phyloP scores from a whole-genome alignment of 2,113 vertebrate species.

The Argyrosomus japonicus region DNA sequence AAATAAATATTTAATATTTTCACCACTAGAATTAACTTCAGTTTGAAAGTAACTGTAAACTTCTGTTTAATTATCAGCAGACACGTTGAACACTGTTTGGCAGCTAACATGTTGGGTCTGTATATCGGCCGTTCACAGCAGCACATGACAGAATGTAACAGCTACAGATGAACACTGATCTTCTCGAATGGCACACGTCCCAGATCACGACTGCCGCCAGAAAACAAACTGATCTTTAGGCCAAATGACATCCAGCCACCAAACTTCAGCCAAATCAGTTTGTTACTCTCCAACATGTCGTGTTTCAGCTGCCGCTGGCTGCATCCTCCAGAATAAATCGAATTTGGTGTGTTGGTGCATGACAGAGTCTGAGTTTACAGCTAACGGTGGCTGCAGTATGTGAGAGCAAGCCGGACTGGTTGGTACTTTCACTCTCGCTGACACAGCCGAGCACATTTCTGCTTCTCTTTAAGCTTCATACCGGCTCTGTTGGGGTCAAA shows the following conservation, averaged over 20 bases:
- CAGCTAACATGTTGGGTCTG: neutral
- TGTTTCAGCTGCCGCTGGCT: neutral
- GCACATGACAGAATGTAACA: conserved; percentile 1
- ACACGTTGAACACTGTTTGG: neutral
- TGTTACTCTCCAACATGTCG: neutral
- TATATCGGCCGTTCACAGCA: neutral
- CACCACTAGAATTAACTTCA: too few species aligned
- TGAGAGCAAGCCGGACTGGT: neutral
- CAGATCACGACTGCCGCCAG: neutral
- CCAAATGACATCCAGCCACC: conserved; percentile 9
- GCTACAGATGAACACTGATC: neutral
- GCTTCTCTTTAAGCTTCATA: neutral
- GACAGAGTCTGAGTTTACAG: neutral
- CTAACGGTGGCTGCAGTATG: neutral
- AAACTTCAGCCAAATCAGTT: neutral
- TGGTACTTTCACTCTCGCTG: neutral
- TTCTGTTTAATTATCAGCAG: neutral
- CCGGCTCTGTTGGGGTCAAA: neutral
- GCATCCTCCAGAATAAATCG: neutral
- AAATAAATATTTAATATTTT: too few species aligned
- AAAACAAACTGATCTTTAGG: neutral
- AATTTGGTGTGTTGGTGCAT: neutral
- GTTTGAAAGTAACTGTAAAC: too few species aligned
- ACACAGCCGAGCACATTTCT: neutral
- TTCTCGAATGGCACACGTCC: conserved; percentile 31